Conservation (phyloP, 2,888 invertebrate species). For the Drosophila cracens region DNA sequence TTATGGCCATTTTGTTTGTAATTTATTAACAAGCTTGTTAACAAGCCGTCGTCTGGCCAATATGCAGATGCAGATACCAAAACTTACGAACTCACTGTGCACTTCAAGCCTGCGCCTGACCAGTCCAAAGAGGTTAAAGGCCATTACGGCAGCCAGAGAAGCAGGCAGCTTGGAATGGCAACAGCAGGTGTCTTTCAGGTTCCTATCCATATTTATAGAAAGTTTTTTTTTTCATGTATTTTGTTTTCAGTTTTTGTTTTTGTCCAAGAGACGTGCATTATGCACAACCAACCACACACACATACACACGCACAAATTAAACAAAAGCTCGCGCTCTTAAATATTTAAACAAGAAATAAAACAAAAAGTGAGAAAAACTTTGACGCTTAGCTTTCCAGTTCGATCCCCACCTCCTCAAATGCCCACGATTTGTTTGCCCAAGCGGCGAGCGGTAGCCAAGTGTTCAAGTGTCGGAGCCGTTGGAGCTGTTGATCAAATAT, state of each 20-base stretch:
- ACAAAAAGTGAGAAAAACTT: conserved; percentile 40
- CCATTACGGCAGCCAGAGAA: conserved; percentile 57
- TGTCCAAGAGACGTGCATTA: conserved; percentile 49
- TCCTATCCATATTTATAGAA: conserved; percentile 72
- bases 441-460: conserved; percentile 76
- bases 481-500: conserved; percentile 66
- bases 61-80: conserved; percentile 64
- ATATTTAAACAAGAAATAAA: conserved; percentile 69
- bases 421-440: conserved; percentile 73
- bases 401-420: conserved; percentile 36
- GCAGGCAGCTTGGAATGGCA: conserved; percentile 31
- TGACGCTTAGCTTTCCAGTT: conserved; percentile 36
- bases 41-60: conserved; percentile 65
- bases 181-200: conserved; percentile 73
- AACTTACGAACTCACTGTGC: conserved; percentile 23
- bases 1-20: conserved; percentile 80
- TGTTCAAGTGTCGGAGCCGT: conserved; percentile 47
- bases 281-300: conserved; percentile 43
- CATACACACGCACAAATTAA: conserved; percentile 23
- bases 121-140: conserved; percentile 69
- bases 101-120: conserved; percentile 50
- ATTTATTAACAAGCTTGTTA: conserved; percentile 82
- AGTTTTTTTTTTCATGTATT: conserved; percentile 40
- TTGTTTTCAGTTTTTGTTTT: conserved; percentile 14
- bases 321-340: conserved; percentile 72